Evolutionary conservation across 2,113 vertebrate species (phyloP), one percentile per base, ranked within the genome.

Genomic region (Dipodomys spectabilis): DNA sequence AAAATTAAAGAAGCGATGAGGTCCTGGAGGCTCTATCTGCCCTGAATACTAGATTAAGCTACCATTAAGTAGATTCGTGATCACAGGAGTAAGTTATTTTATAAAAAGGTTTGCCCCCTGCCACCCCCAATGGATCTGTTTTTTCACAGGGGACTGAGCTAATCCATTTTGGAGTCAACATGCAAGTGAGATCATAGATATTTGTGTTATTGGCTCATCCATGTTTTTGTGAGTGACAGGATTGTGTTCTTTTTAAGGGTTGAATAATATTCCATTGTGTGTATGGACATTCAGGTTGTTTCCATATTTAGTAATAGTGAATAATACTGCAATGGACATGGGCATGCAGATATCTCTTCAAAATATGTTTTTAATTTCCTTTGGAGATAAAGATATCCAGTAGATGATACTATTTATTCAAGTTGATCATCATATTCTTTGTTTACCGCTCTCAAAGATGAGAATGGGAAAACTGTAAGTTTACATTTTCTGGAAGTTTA

Each of bases 351-450:
- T 0, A 62, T 28, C n/a, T 80, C n/a, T 80, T 89, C 15, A 18
- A 39, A 6, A 30, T 39, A 39, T 57, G 32, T 20, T 62, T 80
- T n/a, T 35, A 1, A 30, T 71, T 53, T 67, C 16, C 30, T 57
- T 64, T 19, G 25, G 44, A 15, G 60, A 62, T 62, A 20, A 13
- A 39, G 7, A 16, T 78, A 44, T n/a, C 45, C 5, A n/a, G 8
- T 57, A 44, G 44, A 82, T 60, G 3, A 39, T 91, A 71, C 11
- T 53, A 1, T 67, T 80, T 25, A 72, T 69, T 89, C 67, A 60
- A 64, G 64, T 83, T 71, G 90, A 32, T 78, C 69, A 69, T 69
- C 69, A 19, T 75, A 23, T 82, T 45, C 90, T 75, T 30, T 91
- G 7, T 62, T 90, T 71, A 83, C 25, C 8, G 49, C 4, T 79